Percentiles rank a stretch among this genome's conserved stretches.
phyloP scores from a whole-genome alignment of 2,888 invertebrate species.

The Rhagophthalmus giganteus region DNA sequence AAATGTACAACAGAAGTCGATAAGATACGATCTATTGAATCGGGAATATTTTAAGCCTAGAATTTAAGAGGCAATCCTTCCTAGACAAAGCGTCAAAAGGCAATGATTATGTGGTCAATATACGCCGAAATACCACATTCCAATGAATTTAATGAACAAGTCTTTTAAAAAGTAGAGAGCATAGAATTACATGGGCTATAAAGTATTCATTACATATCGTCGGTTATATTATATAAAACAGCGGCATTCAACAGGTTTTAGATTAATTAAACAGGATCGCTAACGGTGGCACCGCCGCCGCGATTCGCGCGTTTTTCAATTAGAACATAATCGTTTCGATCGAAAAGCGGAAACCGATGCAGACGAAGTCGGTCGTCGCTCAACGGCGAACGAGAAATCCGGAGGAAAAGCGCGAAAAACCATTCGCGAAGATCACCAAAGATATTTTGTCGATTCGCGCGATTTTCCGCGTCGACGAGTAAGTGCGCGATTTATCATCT shows the following conservation, averaged over 20 bases:
- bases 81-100: conserved; percentile 28
- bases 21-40: not conserved
- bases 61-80: conserved; percentile 19
- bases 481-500: no score
- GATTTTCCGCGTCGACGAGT: no score
- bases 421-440: no score
- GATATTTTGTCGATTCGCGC: no score
- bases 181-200: conserved; percentile 39
- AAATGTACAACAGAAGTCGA: not conserved
- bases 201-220: conserved; percentile 39
- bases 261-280: conserved; percentile 10
- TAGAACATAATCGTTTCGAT: no score
- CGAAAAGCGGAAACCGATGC: no score
- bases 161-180: conserved; percentile 36
- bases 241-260: conserved; percentile 23
- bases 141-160: conserved; percentile 33
- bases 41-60: not conserved
- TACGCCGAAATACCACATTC: conserved; percentile 33
- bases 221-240: conserved; percentile 32
- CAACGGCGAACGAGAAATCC: no score
- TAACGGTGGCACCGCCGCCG: no score
- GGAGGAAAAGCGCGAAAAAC: no score
- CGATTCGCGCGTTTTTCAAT: no score
- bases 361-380: no score
- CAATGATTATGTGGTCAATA: conserved; percentile 33